Percentiles rank a stretch among this genome's conserved stretches.
Evolutionary conservation across 35 echinoderm and acorn worm species (phyloP).

Genomic region (Ptychodera flava): DNA sequence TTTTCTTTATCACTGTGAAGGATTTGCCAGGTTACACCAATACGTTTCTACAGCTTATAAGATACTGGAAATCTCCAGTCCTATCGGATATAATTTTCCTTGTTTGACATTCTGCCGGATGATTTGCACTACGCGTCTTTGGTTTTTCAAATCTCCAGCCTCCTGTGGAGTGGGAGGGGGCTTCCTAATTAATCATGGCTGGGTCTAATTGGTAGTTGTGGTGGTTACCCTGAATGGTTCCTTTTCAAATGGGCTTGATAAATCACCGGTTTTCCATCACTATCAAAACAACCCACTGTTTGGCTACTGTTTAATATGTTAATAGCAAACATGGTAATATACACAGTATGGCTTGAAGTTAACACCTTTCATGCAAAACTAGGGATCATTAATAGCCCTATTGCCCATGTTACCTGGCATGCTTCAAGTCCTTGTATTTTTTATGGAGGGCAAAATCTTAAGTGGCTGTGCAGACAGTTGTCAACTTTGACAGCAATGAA

Average conservation of each 20-base stretch:
- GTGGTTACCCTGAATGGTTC: background rate
- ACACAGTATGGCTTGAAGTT: background rate
- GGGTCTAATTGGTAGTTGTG: background rate
- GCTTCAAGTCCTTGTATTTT: background rate
- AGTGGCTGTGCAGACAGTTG: no score
- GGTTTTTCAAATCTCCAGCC: background rate
- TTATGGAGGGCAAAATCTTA: no score
- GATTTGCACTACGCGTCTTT: background rate
- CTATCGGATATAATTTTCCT: no score
- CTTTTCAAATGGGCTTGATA: background rate
- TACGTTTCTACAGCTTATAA: no score
- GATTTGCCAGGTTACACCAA: no score
- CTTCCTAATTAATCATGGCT: background rate
- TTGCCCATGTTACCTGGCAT: background rate
- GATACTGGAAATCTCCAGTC: no score
- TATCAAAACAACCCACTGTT: background rate
- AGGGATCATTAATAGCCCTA: background rate
- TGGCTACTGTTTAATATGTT: background rate
- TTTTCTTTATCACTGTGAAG: no score
- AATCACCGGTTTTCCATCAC: background rate
- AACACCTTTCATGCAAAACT: background rate
- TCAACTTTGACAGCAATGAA: background rate
- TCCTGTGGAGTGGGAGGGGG: background rate
- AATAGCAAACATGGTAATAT: background rate
- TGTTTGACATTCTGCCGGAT: background rate